Evolutionary conservation across 2,797 vertebrate species (phyloP).

Genomic region (Potorous gilbertii): DNA sequence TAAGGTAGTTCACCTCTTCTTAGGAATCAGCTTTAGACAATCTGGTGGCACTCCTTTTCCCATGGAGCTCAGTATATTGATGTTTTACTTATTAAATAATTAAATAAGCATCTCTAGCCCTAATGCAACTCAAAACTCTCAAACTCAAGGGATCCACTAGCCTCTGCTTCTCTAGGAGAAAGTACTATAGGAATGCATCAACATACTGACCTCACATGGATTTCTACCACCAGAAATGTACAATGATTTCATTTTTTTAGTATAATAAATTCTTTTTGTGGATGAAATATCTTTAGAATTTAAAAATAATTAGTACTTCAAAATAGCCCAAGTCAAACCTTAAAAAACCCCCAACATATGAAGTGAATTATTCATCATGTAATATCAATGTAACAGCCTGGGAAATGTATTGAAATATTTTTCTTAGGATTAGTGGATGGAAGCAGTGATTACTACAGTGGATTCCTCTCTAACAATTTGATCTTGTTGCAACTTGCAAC

Average conservation of each 20-base stretch:
- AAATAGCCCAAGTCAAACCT: neutral
- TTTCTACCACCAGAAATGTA: neutral
- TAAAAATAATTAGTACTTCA: neutral
- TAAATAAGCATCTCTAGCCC: neutral
- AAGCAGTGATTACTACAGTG: neutral
- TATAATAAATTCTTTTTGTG: constrained; percentile 4
- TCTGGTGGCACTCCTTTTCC: neutral
- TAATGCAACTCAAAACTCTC: neutral
- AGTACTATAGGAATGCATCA: neutral
- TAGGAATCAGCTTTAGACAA: neutral
- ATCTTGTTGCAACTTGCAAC: neutral
- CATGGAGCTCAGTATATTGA: neutral
- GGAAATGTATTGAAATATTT: constrained; percentile 3
- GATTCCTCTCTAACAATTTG: neutral
- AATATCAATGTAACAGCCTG: neutral
- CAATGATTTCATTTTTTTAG: neutral
- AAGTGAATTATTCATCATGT: neutral
- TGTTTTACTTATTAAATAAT: neutral
- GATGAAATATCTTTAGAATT: constrained; percentile 14
- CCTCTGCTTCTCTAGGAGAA: neutral
- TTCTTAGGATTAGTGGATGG: neutral
- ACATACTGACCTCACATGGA: neutral
- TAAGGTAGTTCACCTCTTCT: neutral
- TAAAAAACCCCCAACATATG: neutral
- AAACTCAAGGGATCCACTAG: neutral